phyloP scores from a whole-genome alignment of 2,888 invertebrate genomes.

The Amitus sp. region DNA sequence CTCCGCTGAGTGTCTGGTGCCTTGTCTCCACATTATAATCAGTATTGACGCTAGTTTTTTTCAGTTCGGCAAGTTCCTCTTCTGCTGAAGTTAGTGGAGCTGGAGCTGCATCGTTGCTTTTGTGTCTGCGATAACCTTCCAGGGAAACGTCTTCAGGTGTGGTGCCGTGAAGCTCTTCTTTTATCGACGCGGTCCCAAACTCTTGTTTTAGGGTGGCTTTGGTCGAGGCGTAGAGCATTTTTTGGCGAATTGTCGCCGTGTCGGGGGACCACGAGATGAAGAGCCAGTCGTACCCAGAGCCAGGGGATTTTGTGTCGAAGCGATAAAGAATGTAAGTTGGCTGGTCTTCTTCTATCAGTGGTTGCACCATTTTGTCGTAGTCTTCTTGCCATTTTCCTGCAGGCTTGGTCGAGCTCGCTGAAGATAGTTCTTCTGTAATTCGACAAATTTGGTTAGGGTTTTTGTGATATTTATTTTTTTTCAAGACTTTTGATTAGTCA shows the following conservation, averaged over 20 bases:
- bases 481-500: too few relatives aligned
- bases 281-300: slow-evolving; percentile 89
- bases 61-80: slow-evolving; percentile 84
- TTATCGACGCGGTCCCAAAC: slow-evolving; percentile 93
- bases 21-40: slow-evolving; percentile 84
- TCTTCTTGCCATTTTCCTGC: slow-evolving; percentile 87
- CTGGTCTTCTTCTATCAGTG: slow-evolving; percentile 79
- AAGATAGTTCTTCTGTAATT: slow-evolving; percentile 78
- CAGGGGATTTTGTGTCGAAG: slow-evolving; percentile 79
- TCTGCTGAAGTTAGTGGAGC: slow-evolving; percentile 91
- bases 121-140: slow-evolving; percentile 83
- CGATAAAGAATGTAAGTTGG: slow-evolving; percentile 90
- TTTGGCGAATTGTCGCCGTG: slow-evolving; percentile 87
- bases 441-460: background rate
- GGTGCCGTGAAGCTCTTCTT: slow-evolving; percentile 94
- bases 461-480: background rate
- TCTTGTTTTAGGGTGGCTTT: slow-evolving; percentile 96
- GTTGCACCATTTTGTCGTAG: slow-evolving; percentile 79
- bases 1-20: slow-evolving; percentile 90
- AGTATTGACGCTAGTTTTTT: slow-evolving; percentile 73
- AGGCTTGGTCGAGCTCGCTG: slow-evolving; percentile 74
- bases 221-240: slow-evolving; percentile 98
- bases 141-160: slow-evolving; percentile 82
- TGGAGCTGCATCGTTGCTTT: slow-evolving; percentile 81
- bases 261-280: slow-evolving; percentile 96